Evolutionary conservation across 2,113 vertebrate genomes (phyloP), one percentile per base, ranked within the genome.

Genomic region (Odontesthes bonariensis): DNA sequence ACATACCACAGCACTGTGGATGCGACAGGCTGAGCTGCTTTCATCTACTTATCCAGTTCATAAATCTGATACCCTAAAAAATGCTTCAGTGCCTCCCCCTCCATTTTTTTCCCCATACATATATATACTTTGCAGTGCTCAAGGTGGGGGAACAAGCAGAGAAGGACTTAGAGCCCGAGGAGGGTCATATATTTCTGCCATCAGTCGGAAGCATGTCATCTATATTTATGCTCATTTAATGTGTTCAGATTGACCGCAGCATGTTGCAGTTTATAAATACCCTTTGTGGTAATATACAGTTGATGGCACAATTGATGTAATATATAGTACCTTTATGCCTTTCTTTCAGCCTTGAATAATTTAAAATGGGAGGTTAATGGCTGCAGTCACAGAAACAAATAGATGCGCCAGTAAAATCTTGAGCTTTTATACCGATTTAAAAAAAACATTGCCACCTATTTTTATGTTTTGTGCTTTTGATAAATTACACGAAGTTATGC

Each of bases 191-290:
- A 91, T 88, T 79, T 62, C 57, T 80, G 64, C 81, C 35, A 38
- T 8, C 35, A 38, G 35, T 10, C 35, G 4, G 8, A 73, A 86
- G 84, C 76, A 73, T 85, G 77, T 75, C 78, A 85, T 91, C 65
- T 88, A 90, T 91, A 44, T 13, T 14, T 8, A 44, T 14, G 8
- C 13, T 44, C 42, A 44, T 12, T 13, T 44, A 13, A 81, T 86
- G 72, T 89, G 75, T 75, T 65, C 72, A 85, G 75, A 87, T 77
- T 81, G 73, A 75, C 73, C 68, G 65, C 70, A 81, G 73, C 47
- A 81, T 38, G 35, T 38, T 46, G 67, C 20, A 73, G 63, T 71
- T 74, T 86, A 77, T 77, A 82, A 91, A 86, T 85, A 77, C 72
- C 64, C 8, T 31, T 51, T 27, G 75, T 86, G 80, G 58, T 76